phyloP scores from a whole-genome alignment of 1,140 invertebrate genomes.

The Saccostrea echinata region DNA sequence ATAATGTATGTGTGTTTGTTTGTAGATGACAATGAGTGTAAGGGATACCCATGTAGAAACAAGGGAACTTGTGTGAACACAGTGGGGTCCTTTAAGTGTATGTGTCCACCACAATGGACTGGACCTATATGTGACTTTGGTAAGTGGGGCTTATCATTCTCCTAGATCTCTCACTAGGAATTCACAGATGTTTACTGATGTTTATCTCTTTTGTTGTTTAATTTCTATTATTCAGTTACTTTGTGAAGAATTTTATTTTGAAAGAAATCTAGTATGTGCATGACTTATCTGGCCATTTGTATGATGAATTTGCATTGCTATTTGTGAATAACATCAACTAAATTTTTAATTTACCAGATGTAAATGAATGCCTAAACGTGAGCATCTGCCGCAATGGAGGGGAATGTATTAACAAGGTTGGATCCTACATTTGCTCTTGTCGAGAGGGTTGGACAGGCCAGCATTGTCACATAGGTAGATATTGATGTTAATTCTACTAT shows the following conservation, averaged over 20 bases:
- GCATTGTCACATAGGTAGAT: conserved; percentile 86
- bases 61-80: conserved; percentile 48
- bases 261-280: too few species aligned
- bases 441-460: conserved; percentile 94
- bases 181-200: neutral
- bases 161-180: too few species aligned
- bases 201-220: neutral
- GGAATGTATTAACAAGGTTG: conserved; percentile 65
- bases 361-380: conserved; percentile 66
- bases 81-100: conserved; percentile 46
- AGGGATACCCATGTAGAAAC: conserved; percentile 46
- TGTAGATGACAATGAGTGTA: conserved; percentile 52
- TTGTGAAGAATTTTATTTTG: too few species aligned
- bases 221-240: neutral
- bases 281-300: too few species aligned
- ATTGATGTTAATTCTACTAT: neutral
- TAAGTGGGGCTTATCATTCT: conserved; percentile 15
- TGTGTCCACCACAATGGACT: conserved; percentile 52
- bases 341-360: conserved; percentile 55
- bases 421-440: conserved; percentile 93
- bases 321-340: neutral
- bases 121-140: conserved; percentile 55
- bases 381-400: conserved; percentile 66
- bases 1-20: neutral
- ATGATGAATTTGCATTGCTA: too few species aligned